Conservation (phyloP, 2,888 invertebrate genomes). For the Chesias legatella region DNA sequence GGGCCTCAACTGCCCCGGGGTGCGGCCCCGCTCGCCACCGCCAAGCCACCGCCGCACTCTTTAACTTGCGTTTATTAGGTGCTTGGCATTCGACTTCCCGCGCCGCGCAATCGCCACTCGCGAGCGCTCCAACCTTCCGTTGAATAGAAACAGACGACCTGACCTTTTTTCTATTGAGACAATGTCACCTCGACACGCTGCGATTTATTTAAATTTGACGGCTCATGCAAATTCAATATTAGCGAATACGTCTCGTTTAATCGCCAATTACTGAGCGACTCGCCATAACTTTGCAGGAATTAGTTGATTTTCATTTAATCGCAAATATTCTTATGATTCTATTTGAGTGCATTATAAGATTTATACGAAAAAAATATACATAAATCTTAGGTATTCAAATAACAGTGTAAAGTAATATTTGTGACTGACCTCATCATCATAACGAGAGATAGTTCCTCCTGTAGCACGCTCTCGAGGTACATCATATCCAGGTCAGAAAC, state of each 20-base stretch:
- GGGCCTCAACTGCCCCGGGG: conserved; percentile 40
- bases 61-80: conserved; percentile 70
- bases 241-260: conserved; percentile 47
- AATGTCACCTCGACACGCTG: conserved; percentile 31
- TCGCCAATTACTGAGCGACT: conserved; percentile 50
- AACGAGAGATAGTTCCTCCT: conserved; percentile 95
- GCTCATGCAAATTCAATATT: conserved; percentile 45
- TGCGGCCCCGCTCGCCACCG: conserved; percentile 36
- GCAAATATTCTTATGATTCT: conserved; percentile 28
- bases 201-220: conserved; percentile 38
- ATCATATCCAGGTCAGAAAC: conserved; percentile 99
- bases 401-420: neutral
- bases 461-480: conserved; percentile 97
- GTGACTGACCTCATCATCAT: conserved; percentile 93
- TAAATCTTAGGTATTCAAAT: no score
- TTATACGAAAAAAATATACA: no score
- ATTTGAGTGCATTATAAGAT: conserved; percentile 15
- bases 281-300: conserved; percentile 42
- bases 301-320: conserved; percentile 44
- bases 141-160: conserved; percentile 36
- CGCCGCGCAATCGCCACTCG: conserved; percentile 37
- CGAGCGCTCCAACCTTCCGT: conserved; percentile 37
- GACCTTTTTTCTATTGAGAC: conserved; percentile 39
- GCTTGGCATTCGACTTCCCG: conserved; percentile 54
- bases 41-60: conserved; percentile 42